Percentiles rank a stretch among this genome's conserved stretches.
Evolutionary conservation across 2,888 invertebrate species (phyloP).

Genomic region (Celastrina argiolus): DNA sequence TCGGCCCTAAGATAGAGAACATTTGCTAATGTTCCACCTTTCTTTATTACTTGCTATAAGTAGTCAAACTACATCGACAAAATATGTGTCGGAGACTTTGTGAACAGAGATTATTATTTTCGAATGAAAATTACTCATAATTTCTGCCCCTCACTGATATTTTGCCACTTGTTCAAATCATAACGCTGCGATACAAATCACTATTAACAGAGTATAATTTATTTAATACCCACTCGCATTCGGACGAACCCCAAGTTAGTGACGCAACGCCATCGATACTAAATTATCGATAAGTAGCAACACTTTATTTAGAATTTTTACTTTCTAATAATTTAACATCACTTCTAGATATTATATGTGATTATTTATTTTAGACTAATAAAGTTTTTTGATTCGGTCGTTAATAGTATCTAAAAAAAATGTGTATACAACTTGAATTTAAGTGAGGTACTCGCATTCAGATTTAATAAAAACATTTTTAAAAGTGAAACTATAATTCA

Average conservation of each 20-base stretch:
- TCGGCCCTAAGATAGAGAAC: too few relatives aligned
- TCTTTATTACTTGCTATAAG: too few relatives aligned
- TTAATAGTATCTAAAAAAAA: too few relatives aligned
- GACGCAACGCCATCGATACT: conserved; percentile 22
- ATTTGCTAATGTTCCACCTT: not conserved
- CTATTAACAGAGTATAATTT: conserved; percentile 70
- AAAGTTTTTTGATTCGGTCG: too few relatives aligned
- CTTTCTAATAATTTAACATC: too few relatives aligned
- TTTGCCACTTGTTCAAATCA: conserved; percentile 72
- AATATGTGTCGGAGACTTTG: not conserved
- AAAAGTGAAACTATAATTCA: too few relatives aligned
- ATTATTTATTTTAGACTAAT: too few relatives aligned
- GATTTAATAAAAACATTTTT: too few relatives aligned
- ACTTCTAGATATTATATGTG: too few relatives aligned
- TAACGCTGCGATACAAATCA: conserved; percentile 71
- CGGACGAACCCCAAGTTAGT: conserved; percentile 31
- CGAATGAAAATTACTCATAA: conserved; percentile 23
- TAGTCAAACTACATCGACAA: not conserved
- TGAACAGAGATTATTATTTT: conserved; percentile 12
- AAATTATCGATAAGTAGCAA: not conserved
- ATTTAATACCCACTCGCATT: conserved; percentile 69
- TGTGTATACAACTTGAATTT: too few relatives aligned
- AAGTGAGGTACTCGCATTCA: too few relatives aligned
- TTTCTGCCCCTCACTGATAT: conserved; percentile 45
- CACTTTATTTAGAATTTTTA: too few relatives aligned